Evolutionary conservation across 92 coral and sea anemone genomes (phyloP).

Genomic region (Zoanthus sociatus): DNA sequence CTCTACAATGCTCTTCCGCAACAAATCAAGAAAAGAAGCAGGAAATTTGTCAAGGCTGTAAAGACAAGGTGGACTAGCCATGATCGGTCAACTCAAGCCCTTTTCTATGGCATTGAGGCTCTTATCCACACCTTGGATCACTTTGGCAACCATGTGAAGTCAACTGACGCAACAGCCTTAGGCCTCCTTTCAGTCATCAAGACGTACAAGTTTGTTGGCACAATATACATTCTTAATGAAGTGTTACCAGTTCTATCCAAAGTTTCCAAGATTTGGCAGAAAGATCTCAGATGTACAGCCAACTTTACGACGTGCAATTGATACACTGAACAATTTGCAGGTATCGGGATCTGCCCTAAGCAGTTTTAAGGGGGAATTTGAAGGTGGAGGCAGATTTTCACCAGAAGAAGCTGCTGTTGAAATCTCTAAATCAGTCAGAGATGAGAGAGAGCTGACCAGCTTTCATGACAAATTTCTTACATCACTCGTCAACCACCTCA

Average conservation of each 20-base stretch:
- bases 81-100: conserved; percentile 3
- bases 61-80: conserved; percentile 25
- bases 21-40: conserved; percentile 5
- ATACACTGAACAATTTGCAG: conserved; percentile 1
- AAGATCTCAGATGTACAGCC: conserved; percentile 25
- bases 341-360: not conserved
- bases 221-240: conserved; percentile 15
- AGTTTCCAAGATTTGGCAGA: not conserved
- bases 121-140: conserved; percentile 13
- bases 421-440: conserved; percentile 3
- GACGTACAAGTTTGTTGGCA: conserved; percentile 21
- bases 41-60: conserved; percentile 17
- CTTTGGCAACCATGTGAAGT: conserved; percentile 10
- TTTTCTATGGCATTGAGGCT: conserved; percentile 15
- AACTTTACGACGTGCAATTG: conserved; percentile 15
- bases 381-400: conserved; percentile 9
- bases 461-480: conserved; percentile 14
- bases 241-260: conserved; percentile 12
- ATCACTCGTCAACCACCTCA: conserved; percentile 28
- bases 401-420: conserved; percentile 7
- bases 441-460: conserved; percentile 8
- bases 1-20: not conserved
- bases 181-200: conserved; percentile 13
- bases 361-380: conserved; percentile 2
- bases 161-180: conserved; percentile 14